Percentiles rank a stretch among this genome's conserved stretches.
Evolutionary conservation across 2,888 invertebrate species (phyloP).

Genomic region (Cryptocheilus praepositus): DNA sequence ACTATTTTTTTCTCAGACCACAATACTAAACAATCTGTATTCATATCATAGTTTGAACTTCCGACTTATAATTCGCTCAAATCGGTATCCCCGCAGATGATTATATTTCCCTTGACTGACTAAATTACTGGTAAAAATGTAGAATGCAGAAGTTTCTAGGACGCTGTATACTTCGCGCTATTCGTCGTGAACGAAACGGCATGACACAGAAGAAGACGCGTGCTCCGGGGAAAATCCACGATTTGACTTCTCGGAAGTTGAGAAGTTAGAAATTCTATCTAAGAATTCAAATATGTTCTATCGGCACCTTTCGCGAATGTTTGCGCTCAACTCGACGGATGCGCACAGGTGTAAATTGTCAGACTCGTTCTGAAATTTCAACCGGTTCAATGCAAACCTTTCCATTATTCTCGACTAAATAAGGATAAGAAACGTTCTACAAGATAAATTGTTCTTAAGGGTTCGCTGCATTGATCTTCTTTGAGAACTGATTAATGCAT

Average conservation of each 20-base stretch:
- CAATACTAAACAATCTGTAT: too few relatives aligned
- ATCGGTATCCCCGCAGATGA: too few relatives aligned
- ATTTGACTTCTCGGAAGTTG: conserved; percentile 11
- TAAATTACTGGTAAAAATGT: neutral
- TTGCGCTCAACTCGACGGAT: conserved; percentile 12
- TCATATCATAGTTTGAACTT: too few relatives aligned
- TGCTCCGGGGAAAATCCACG: neutral
- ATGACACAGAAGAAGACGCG: neutral
- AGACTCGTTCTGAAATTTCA: neutral
- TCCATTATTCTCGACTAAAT: too few relatives aligned
- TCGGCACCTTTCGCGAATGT: conserved; percentile 12
- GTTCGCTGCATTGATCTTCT: too few relatives aligned
- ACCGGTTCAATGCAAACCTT: neutral
- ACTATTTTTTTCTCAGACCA: too few relatives aligned
- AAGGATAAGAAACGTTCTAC: too few relatives aligned
- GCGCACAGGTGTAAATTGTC: conserved; percentile 12
- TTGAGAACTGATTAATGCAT: too few relatives aligned
- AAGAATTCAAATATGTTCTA: conserved; percentile 16
- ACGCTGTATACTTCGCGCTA: neutral
- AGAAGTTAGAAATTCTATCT: conserved; percentile 5
- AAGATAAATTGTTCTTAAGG: too few relatives aligned
- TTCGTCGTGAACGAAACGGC: neutral
- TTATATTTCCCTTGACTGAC: too few relatives aligned
- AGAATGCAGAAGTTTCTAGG: neutral
- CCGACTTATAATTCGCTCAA: too few relatives aligned